Evolutionary conservation across 2,113 vertebrate genomes (phyloP).

Genomic region (Xiphophorus maculatus): DNA sequence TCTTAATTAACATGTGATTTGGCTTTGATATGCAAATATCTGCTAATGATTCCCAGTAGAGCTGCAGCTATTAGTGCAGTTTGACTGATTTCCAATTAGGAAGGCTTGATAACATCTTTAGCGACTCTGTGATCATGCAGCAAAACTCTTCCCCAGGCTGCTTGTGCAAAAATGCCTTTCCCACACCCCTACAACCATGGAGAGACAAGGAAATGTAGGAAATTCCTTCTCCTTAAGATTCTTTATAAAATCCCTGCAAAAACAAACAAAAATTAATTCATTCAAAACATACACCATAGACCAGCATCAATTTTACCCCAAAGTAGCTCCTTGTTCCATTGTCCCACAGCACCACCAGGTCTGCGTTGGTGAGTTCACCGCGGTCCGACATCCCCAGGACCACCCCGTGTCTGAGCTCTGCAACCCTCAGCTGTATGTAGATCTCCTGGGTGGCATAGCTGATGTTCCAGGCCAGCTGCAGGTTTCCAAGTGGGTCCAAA

Average conservation of each 20-base stretch:
- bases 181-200: slow-evolving; percentile 28
- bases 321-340: slow-evolving; percentile 85
- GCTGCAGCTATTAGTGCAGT: slow-evolving; percentile 56
- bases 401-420: slow-evolving; percentile 79
- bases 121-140: slow-evolving; percentile 44
- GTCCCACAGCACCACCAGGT: slow-evolving; percentile 90
- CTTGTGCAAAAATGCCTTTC: slow-evolving; percentile 43
- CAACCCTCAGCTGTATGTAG: slow-evolving; percentile 83
- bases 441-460: slow-evolving; percentile 83
- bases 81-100: slow-evolving; percentile 67
- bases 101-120: slow-evolving; percentile 43
- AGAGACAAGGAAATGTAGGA: slow-evolving; percentile 7
- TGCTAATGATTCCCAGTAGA: slow-evolving; percentile 56
- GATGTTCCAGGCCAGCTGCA: slow-evolving; percentile 92
- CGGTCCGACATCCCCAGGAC: slow-evolving; percentile 93
- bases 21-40: slow-evolving; percentile 65
- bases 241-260: slow-evolving; percentile 17
- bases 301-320: slow-evolving; percentile 76
- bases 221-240: slow-evolving; percentile 16
- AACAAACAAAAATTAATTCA: neutral
- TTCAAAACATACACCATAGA: too few species aligned
- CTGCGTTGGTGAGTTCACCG: slow-evolving; percentile 86
- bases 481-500: slow-evolving; percentile 84
- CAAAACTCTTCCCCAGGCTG: slow-evolving; percentile 19
- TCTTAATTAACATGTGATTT: slow-evolving; percentile 46